A percentile compares a stretch with the other conserved stretches of the same genome.
Evolutionary conservation across 2,888 invertebrate species (phyloP).

Genomic region (Mesorhabditis spiculigera): DNA sequence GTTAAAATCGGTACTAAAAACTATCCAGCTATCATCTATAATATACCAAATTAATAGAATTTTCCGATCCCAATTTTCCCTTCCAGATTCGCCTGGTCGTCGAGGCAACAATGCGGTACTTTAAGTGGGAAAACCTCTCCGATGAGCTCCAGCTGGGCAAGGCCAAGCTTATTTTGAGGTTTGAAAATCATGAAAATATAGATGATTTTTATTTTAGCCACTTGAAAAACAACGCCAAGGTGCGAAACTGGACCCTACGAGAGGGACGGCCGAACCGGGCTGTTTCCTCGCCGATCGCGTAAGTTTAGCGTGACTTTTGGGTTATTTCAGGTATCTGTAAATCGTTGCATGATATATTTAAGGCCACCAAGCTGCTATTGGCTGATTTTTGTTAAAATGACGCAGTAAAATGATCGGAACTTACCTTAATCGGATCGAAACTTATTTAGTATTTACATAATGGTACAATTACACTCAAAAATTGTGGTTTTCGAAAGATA

Average conservation of each 20-base stretch:
- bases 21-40: not conserved
- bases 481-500: too few species aligned
- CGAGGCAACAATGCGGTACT: slow-evolving; percentile 53
- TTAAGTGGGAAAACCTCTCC: slow-evolving; percentile 54
- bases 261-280: slow-evolving; percentile 54
- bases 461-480: too few species aligned
- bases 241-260: slow-evolving; percentile 56
- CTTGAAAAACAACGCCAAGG: slow-evolving; percentile 58
- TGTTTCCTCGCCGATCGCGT: slow-evolving; percentile 19
- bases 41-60: not conserved
- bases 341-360: too few species aligned
- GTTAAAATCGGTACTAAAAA: not conserved
- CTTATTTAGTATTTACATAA: too few species aligned
- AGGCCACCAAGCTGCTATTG: too few species aligned
- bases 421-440: too few species aligned
- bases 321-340: too few species aligned
- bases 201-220: slow-evolving; percentile 40
- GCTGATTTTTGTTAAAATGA: too few species aligned
- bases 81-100: slow-evolving; percentile 53
- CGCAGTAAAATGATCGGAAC: too few species aligned
- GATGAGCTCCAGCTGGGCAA: slow-evolving; percentile 53
- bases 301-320: not conserved
- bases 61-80: slow-evolving; percentile 8
- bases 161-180: slow-evolving; percentile 37
- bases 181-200: too few species aligned